Base-by-base conservation (phyloP, 2,113 vertebrate genomes). In the Paralichthys olivaceus region DNA sequence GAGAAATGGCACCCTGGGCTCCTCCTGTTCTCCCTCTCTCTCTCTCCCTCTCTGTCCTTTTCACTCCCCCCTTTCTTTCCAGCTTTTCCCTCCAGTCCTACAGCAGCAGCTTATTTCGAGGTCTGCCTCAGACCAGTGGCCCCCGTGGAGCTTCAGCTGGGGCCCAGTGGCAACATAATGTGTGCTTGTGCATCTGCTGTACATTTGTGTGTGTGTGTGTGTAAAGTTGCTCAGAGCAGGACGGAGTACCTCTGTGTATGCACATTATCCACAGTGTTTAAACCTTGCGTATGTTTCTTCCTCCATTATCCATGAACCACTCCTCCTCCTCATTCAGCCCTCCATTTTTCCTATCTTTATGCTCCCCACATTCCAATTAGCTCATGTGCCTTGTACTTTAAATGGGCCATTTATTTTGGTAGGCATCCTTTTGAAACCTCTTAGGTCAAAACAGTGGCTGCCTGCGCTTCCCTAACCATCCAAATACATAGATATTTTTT, bases 1-100 rank as follows among this genome's bases (percentile, higher is more conserved):
- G 91, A 93, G 91, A 91, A 93, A 94, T 94, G 86, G 91, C 86
- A 84, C 83, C 85, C 75, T 61, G 77, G 79, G 71, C 82, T 85
- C 88, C 86, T 86, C 87, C 92, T 81, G 64, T 87, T 88, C 71
- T 88, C 62, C 56, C 47, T 54, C 62, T 60, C 37, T 53, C 26
- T 60, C 51, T 32, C 62, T 64, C 61, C 53, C 34, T 57, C 34
- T 57, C 56, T 45, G 28, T 57, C 70, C 67, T 72, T 77, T 63
- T 80, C 75, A 64, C 72, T 85, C 80, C 63, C 40, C 29, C 76
- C 76, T 54, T 60, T 80, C 66, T 69, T 56, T 61, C 62, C 11
- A 28, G 28, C 67, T 77, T 77, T 71, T 57, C 58, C 55, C 72
- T 65, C 22, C 56, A 17, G 61, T 77, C 79, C 47, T 88, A 58